Evolutionary conservation across 2,797 vertebrate species (phyloP).

Genomic region (Emydoidea blandingii): DNA sequence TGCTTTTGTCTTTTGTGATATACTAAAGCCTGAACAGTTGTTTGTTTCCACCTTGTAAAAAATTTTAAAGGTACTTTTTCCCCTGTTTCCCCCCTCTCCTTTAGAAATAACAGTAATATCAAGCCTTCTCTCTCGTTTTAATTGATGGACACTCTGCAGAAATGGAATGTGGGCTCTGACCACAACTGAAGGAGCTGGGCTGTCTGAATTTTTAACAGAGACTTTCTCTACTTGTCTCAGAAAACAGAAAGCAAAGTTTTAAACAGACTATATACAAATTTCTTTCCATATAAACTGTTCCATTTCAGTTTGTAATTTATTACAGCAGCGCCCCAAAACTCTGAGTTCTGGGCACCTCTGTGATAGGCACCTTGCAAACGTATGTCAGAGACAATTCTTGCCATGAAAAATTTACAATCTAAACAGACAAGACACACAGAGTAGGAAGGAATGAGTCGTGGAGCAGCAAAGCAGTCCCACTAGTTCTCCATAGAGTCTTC

Average conservation of each 20-base stretch:
- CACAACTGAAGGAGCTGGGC: neutral
- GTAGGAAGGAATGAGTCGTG: rapidly evolving
- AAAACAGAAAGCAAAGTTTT: neutral
- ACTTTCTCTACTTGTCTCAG: neutral
- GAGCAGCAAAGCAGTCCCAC: neutral
- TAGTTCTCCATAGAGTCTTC: neutral
- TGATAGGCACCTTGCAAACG: neutral
- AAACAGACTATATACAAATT: rapidly evolving
- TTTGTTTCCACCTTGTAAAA: neutral
- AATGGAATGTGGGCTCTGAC: neutral
- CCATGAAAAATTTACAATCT: rapidly evolving
- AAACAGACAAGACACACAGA: neutral
- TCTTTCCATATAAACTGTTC: neutral
- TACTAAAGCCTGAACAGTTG: neutral
- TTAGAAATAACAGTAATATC: neutral
- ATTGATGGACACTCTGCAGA: neutral
- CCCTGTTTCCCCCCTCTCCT: neutral
- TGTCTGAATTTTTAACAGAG: rapidly evolving
- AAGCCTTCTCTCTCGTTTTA: neutral
- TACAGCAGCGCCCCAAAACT: neutral
- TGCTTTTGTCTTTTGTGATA: neutral
- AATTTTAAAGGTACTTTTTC: neutral
- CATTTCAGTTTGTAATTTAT: neutral
- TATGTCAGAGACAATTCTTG: neutral
- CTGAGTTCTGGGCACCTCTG: neutral